These are phyloP conservation scores for Neosalanx taihuensis DNA, from an alignment of 2,797 vertebrate species.

Conservation along the genomic window DNA sequence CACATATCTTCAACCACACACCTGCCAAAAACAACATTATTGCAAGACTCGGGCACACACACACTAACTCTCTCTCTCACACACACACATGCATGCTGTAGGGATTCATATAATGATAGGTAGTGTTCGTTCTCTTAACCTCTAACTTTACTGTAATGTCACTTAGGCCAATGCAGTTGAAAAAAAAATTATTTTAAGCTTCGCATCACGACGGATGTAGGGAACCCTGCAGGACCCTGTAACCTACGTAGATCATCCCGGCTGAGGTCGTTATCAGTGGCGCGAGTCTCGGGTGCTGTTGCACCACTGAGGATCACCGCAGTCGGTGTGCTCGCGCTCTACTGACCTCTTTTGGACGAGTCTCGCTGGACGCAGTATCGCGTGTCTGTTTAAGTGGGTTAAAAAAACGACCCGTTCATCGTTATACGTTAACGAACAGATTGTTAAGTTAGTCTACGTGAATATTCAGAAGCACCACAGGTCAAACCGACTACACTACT, in stretches of 20 bases:
- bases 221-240: too few relatives aligned
- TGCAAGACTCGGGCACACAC: neutral
- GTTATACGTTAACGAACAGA: neutral
- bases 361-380: conserved; percentile 36
- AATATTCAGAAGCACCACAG: conserved; percentile 1
- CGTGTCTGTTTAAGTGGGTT: conserved; percentile 29
- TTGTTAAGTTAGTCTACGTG: neutral
- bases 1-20: neutral
- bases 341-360: conserved; percentile 57
- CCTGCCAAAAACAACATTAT: neutral
- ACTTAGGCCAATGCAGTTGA: neutral
- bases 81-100: too few relatives aligned
- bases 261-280: conserved; percentile 60
- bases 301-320: conserved; percentile 49
- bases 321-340: conserved; percentile 49
- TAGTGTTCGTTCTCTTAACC: neutral
- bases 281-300: conserved; percentile 39
- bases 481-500: neutral
- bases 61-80: too few relatives aligned
- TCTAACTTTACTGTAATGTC: conserved; percentile 20
- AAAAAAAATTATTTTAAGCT: too few relatives aligned
- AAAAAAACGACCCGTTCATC: too few relatives aligned
- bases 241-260: conserved; percentile 2
- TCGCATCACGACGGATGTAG: too few relatives aligned
- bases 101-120: too few relatives aligned